Conservation (phyloP, 2,113 vertebrate genomes). For the Gambusia holbrooki region DNA sequence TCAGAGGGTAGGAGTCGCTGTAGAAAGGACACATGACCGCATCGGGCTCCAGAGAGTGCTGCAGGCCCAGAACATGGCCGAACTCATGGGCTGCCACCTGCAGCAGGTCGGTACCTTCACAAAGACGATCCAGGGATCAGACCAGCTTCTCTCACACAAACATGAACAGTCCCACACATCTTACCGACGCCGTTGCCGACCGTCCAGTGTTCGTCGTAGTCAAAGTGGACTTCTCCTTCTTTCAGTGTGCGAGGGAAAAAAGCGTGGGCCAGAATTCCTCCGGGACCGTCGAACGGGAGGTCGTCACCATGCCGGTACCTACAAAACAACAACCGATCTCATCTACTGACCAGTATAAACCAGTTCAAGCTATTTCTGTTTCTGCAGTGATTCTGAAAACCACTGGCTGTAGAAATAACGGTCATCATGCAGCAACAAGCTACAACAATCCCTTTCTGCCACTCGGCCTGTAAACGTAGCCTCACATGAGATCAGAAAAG, state of each 20-base stretch:
- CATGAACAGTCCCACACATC: constrained; percentile 19
- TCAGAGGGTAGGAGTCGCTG: constrained; percentile 86
- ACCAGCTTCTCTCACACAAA: background rate
- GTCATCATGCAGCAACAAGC: too few relatives aligned
- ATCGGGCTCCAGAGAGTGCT: constrained; percentile 87
- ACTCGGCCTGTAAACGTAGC: too few relatives aligned
- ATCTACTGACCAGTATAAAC: background rate
- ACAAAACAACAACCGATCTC: background rate
- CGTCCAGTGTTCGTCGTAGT: constrained; percentile 93
- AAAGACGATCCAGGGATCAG: background rate
- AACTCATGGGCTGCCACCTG: constrained; percentile 94
- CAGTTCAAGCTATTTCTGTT: too few relatives aligned
- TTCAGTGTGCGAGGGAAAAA: constrained; percentile 91
- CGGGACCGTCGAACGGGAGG: constrained; percentile 90
- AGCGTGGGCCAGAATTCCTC: constrained; percentile 91
- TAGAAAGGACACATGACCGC: constrained; percentile 94
- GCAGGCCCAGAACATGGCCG: constrained; percentile 89
- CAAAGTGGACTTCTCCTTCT: constrained; percentile 92
- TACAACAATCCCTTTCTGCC: too few relatives aligned
- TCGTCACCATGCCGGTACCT: constrained; percentile 94
- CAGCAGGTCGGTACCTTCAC: constrained; percentile 89
- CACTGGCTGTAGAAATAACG: too few relatives aligned
- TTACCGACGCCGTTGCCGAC: constrained; percentile 86
- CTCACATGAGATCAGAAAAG: too few relatives aligned
- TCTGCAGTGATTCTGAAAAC: too few relatives aligned